These are phyloP conservation scores for Agonopterix arenella DNA, from an alignment of 2,888 invertebrate genomes.

Conservation along the genomic window DNA sequence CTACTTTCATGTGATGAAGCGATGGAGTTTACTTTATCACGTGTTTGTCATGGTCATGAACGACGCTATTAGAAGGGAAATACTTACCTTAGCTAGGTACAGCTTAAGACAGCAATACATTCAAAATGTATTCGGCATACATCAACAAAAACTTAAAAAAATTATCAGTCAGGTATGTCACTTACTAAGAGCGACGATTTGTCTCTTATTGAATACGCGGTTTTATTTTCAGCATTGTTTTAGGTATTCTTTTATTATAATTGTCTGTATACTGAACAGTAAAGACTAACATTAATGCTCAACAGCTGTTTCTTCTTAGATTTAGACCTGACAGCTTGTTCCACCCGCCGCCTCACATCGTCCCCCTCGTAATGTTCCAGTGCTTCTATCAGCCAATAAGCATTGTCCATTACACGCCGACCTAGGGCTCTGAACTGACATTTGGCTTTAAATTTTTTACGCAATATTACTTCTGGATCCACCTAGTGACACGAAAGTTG, in stretches of 20 bases:
- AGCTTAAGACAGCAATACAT: too few relatives aligned
- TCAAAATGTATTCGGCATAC: too few relatives aligned
- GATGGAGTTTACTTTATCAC: too few relatives aligned
- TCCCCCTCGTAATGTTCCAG: slow-evolving; percentile 63
- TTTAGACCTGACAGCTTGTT: slow-evolving; percentile 65
- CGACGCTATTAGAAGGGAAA: too few relatives aligned
- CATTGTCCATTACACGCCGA: slow-evolving; percentile 74
- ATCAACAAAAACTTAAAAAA: too few relatives aligned
- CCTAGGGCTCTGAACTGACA: slow-evolving; percentile 74
- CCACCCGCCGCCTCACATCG: slow-evolving; percentile 74
- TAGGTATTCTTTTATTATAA: background rate
- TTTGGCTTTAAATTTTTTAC: slow-evolving; percentile 60
- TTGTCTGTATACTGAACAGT: background rate
- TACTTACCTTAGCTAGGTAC: too few relatives aligned
- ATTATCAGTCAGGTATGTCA: too few relatives aligned
- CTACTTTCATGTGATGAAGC: too few relatives aligned
- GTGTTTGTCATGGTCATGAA: too few relatives aligned
- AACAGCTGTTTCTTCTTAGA: slow-evolving; percentile 43
- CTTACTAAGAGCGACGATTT: too few relatives aligned
- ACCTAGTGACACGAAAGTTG: too few relatives aligned
- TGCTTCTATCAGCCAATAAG: slow-evolving; percentile 74
- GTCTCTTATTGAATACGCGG: background rate
- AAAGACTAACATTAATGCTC: slow-evolving; percentile 54
- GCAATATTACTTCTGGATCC: slow-evolving; percentile 55
- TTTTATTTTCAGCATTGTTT: background rate